These are phyloP conservation scores for Conopomorpha cramerella DNA, from an alignment of 1,140 invertebrate genomes.

Conservation along the genomic window DNA sequence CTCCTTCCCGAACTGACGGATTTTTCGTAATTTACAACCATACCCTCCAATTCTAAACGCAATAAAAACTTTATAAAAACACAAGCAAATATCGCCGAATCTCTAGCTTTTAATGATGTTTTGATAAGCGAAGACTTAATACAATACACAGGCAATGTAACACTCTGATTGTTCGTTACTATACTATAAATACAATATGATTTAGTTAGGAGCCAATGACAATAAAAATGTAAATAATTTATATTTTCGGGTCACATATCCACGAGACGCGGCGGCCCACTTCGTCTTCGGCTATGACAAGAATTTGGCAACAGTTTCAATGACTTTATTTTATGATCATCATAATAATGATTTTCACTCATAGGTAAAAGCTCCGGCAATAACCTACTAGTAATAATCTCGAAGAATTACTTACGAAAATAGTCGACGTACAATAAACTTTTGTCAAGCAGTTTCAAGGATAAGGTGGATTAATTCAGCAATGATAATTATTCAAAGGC, in stretches of 20 bases:
- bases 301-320: constrained; percentile 39
- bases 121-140: neutral
- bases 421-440: too few relatives aligned
- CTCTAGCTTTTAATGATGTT: constrained; percentile 8
- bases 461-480: too few relatives aligned
- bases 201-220: too few relatives aligned
- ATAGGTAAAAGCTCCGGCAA: too few relatives aligned
- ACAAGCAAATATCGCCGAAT: constrained; percentile 46
- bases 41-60: constrained; percentile 43
- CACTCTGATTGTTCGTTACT: too few relatives aligned
- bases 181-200: constrained; percentile 8
- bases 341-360: constrained; percentile 33
- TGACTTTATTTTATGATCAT: constrained; percentile 52
- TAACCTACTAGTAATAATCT: too few relatives aligned
- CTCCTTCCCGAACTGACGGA: constrained; percentile 58
- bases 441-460: too few relatives aligned
- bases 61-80: constrained; percentile 54
- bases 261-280: constrained; percentile 19
- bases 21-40: constrained; percentile 56
- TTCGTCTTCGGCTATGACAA: constrained; percentile 20
- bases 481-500: too few relatives aligned
- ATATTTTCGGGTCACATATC: constrained; percentile 27
- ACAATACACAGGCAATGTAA: too few relatives aligned
- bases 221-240: constrained; percentile 12
- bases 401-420: too few relatives aligned